Base-by-base conservation (phyloP, 2,113 vertebrate species). In the Cervus canadensis region DNA sequence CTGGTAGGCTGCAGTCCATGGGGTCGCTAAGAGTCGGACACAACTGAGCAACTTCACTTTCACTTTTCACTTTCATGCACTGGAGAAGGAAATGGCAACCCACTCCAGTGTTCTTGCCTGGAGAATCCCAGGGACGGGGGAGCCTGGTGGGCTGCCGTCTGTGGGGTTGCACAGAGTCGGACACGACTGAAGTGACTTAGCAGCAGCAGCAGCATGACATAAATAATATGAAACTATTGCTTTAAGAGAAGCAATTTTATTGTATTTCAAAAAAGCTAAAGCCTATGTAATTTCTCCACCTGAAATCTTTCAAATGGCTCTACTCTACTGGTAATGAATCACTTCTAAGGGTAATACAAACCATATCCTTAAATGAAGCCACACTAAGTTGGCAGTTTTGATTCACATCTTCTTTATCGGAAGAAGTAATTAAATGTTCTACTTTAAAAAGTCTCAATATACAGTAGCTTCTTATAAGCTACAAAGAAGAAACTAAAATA, bases 191-290 rank as follows among this genome's bases (percentile, higher is more conserved):
- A 50, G 48, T 50, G 48, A 50, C 48, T 50, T 14, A 50, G 48
- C 48, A 50, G 48, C 48, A 48, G 48, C 48, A 50, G 48, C 48
- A 94, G n/a, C 90, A 43, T 96, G 14, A 50, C 28, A 0, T 71
- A 97, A 91, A 82, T 71, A 84, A 85, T 30, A 54, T 30, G n/a
- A 95, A 23, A 89, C 8, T 67, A 86, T 8, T 40, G 23, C 7
- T 60, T 62, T 57, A 56, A 95, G 15, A 93, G 93, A 93, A 97
- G 91, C n/a, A 92, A 87, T 33, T 97, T 64, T 89, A 78, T 57
- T 89, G 59, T 57, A 79, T 84, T 94, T 92, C 16, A 54, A 94
- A 93, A 59, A 96, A 56, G 19, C 2, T 84, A 91, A 93, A 67
- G 30, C 28, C 26, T 93, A 7, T 78, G 57, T 4, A 94, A 40